A percentile compares a stretch with the other conserved stretches of the same genome.
Conservation (phyloP, 2,888 invertebrate genomes). For the Pyrochroa serraticornis region DNA sequence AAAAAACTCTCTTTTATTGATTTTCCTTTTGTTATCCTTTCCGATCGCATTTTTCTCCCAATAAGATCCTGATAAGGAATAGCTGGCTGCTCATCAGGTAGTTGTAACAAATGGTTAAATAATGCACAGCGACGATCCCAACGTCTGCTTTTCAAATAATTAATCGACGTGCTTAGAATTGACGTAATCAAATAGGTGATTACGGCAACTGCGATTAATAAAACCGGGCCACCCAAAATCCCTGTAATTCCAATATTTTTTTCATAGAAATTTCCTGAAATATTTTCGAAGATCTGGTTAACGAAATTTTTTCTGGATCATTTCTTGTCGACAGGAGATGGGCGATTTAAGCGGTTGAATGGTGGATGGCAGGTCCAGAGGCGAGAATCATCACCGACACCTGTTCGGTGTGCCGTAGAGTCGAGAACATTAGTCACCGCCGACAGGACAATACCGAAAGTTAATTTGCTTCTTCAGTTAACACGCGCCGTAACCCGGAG, state of each 20-base stretch:
- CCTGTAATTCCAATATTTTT: constrained; percentile 9
- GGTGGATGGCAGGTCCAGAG: constrained; percentile 36
- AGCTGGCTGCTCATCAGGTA: too few relatives aligned
- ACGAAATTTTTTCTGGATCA: constrained; percentile 1
- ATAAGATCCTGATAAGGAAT: too few relatives aligned
- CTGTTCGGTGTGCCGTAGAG: constrained; percentile 39
- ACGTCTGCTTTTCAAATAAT: constrained; percentile 16
- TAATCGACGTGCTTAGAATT: constrained; percentile 19
- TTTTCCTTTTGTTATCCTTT: too few relatives aligned
- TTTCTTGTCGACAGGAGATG: constrained; percentile 8
- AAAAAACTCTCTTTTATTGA: too few relatives aligned
- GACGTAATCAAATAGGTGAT: constrained; percentile 21
- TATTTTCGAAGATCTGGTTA: constrained; percentile 2
- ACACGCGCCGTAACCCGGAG: constrained; percentile 42
- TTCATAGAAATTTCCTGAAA: constrained; percentile 5
- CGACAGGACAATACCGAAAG: constrained; percentile 55
- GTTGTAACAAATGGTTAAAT: too few relatives aligned
- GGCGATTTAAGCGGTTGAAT: constrained; percentile 15
- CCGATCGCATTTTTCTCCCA: too few relatives aligned
- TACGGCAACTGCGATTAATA: constrained; percentile 18
- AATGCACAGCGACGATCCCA: constrained; percentile 10
- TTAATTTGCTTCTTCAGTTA: constrained; percentile 55
- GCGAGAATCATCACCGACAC: constrained; percentile 46
- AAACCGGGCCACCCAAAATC: constrained; percentile 21
- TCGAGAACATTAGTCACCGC: constrained; percentile 51